Percentiles rank a stretch among this genome's conserved stretches.
Evolutionary conservation across 2,888 invertebrate species (phyloP).

Genomic region (Ornithoptera priamus): DNA sequence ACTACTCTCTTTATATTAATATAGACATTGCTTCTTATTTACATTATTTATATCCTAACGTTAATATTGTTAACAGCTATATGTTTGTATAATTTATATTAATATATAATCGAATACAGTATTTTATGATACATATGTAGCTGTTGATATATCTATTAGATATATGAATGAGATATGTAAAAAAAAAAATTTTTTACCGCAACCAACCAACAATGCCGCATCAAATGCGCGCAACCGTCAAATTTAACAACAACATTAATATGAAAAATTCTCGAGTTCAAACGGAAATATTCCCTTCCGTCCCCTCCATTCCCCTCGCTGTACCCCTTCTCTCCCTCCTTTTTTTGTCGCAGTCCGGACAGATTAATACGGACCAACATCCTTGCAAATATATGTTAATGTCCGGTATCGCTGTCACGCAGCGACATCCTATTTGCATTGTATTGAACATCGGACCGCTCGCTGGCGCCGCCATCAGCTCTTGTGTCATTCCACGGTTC

Average conservation of each 20-base stretch:
- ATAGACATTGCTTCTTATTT: too few species aligned
- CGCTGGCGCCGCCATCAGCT: not conserved
- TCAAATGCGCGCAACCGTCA: not conserved
- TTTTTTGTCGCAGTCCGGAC: conserved; percentile 37
- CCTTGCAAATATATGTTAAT: conserved; percentile 60
- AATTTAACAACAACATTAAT: conserved; percentile 27
- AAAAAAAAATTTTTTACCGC: too few species aligned
- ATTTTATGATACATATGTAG: too few species aligned
- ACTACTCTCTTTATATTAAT: too few species aligned
- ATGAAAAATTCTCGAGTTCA: conserved; percentile 28
- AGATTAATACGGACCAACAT: conserved; percentile 52
- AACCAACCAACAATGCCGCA: too few species aligned
- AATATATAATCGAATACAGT: too few species aligned
- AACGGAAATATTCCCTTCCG: conserved; percentile 6
- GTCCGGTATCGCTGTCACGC: conserved; percentile 57
- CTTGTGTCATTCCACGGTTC: not conserved
- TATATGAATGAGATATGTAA: too few species aligned
- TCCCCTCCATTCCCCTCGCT: too few species aligned
- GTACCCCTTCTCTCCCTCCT: not conserved
- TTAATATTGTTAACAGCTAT: too few species aligned
- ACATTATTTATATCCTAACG: too few species aligned
- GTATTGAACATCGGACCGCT: conserved; percentile 45
- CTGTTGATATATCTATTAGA: too few species aligned
- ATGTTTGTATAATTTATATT: too few species aligned
- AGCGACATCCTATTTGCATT: conserved; percentile 60